phyloP scores from a whole-genome alignment of 2,797 vertebrate species.

The Tauraco hartlaubi region DNA sequence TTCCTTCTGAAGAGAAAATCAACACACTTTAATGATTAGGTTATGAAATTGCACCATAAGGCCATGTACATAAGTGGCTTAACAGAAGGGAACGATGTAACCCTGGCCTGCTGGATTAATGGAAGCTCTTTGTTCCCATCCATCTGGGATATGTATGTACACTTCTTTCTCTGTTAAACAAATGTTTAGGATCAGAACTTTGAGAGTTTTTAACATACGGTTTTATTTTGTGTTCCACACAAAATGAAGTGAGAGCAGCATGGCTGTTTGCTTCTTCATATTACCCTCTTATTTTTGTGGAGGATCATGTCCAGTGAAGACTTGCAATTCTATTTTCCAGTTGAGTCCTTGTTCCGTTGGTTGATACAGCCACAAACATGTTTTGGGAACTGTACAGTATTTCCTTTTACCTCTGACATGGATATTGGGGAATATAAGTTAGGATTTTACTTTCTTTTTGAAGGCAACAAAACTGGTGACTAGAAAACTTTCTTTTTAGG shows the following conservation, averaged over 20 bases:
- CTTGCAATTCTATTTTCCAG: neutral
- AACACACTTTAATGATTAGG: neutral
- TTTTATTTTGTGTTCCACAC: neutral
- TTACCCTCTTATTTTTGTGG: neutral
- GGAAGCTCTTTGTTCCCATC: neutral
- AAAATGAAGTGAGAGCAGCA: neutral
- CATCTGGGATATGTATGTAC: neutral
- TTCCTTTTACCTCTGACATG: neutral
- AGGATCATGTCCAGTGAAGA: neutral
- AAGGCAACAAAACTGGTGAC: neutral
- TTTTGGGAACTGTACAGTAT: neutral
- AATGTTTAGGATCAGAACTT: neutral
- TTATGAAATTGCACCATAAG: neutral
- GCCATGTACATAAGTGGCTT: neutral
- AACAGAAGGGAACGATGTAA: neutral
- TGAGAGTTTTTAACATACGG: rapidly evolving
- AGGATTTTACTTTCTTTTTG: neutral
- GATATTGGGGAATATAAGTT: neutral
- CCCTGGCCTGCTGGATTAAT: neutral
- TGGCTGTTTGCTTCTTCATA: neutral
- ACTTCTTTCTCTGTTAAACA: neutral
- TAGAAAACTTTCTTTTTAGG: neutral
- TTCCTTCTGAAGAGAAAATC: neutral
- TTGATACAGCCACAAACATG: neutral
- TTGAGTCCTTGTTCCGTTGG: neutral